Percentiles rank a stretch among this genome's conserved stretches.
Conservation (phyloP, 2,888 invertebrate genomes). For the Neria commutata region DNA sequence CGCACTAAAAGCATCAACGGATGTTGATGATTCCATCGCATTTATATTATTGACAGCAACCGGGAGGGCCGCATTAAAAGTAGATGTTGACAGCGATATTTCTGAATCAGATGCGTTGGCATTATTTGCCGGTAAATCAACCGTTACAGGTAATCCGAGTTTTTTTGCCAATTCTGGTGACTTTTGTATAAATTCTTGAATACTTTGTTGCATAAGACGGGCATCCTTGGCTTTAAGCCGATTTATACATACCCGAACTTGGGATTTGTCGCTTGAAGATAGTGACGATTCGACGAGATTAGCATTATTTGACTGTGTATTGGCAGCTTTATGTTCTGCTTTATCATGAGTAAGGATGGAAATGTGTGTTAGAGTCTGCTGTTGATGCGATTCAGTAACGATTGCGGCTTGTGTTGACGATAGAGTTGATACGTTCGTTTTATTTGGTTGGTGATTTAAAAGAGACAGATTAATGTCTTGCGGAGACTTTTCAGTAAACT, state of each 20-base stretch:
- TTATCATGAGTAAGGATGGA: conserved; percentile 52
- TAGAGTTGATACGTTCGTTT: conserved; percentile 56
- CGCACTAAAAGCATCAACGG: conserved; percentile 60
- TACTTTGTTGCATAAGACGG: conserved; percentile 69
- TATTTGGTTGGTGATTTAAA: conserved; percentile 40
- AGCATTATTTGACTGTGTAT: conserved; percentile 28
- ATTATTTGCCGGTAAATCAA: not conserved
- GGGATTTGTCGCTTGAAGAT: conserved; percentile 50
- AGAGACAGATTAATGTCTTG: conserved; percentile 45
- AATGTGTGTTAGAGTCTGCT: conserved; percentile 22
- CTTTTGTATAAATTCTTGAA: conserved; percentile 70
- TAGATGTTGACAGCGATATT: not conserved
- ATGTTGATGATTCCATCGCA: conserved; percentile 19
- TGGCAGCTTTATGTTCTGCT: conserved; percentile 66
- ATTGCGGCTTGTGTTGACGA: conserved; percentile 71
- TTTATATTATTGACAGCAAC: not conserved
- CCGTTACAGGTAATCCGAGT: conserved; percentile 62
- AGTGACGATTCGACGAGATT: conserved; percentile 38
- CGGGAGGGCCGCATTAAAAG: not conserved
- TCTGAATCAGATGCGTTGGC: not conserved
- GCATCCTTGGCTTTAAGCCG: conserved; percentile 64
- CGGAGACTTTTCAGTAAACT: conserved; percentile 23
- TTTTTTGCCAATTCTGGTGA: conserved; percentile 67
- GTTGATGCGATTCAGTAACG: conserved; percentile 60
- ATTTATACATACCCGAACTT: conserved; percentile 60